Percentiles rank a stretch among this genome's conserved stretches.
phyloP scores from a whole-genome alignment of 2,888 invertebrate genomes.

The Microplitis deprimator region DNA sequence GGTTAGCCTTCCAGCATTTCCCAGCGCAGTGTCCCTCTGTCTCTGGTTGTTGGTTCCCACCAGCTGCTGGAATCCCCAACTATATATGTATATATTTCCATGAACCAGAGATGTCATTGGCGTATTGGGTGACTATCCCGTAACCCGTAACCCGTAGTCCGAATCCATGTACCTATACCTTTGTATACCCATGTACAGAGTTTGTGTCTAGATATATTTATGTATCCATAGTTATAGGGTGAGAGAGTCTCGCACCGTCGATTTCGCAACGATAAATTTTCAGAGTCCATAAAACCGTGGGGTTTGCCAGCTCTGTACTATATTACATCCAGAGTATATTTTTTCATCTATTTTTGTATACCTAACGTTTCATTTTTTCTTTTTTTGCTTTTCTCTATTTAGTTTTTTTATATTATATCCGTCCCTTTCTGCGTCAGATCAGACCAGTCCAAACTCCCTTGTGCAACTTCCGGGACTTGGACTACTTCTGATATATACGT shows the following conservation, averaged over 20 bases:
- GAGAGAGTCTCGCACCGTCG: conserved; percentile 30
- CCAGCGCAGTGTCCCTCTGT: conserved; percentile 45
- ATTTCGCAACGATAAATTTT: conserved; percentile 51
- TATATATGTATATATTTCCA: neutral
- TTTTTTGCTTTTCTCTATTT: neutral
- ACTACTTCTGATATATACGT: no score
- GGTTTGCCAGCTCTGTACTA: conserved; percentile 21
- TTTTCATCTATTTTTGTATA: neutral
- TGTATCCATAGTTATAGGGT: neutral
- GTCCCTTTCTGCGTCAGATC: no score
- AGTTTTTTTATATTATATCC: no score
- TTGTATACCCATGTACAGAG: neutral
- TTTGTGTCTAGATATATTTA: neutral
- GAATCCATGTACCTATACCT: no score
- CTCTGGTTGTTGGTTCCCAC: conserved; percentile 39
- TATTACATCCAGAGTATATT: conserved; percentile 2
- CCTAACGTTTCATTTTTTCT: neutral
- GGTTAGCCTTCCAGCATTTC: conserved; percentile 42
- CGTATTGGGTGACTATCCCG: conserved; percentile 18
- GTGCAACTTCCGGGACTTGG: no score
- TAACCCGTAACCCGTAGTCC: no score
- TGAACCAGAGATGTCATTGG: conserved; percentile 13
- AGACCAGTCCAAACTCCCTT: no score
- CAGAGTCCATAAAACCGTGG: conserved; percentile 49
- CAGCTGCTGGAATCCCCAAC: conserved; percentile 6